phyloP scores from a whole-genome alignment of 2,113 vertebrate genomes.

The Chunga burmeisteri region DNA sequence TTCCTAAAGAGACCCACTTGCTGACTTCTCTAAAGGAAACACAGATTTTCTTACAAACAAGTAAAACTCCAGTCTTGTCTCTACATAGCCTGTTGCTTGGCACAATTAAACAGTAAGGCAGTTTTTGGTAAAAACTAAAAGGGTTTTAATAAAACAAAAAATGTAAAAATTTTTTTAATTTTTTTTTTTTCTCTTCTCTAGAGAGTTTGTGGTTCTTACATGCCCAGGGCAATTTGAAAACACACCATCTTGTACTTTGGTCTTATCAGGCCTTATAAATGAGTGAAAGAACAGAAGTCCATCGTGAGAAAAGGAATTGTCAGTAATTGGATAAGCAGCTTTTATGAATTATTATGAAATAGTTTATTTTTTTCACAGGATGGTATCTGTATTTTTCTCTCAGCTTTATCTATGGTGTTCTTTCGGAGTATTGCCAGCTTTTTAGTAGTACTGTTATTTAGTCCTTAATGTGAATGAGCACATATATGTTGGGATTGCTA shows the following conservation, averaged over 20 bases:
- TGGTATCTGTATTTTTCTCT: background rate
- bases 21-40: background rate
- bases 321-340: background rate
- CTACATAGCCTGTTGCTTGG: background rate
- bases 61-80: background rate
- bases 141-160: background rate
- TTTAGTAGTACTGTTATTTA: background rate
- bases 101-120: background rate
- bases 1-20: background rate
- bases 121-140: background rate
- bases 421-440: background rate
- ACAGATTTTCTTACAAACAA: background rate
- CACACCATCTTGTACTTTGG: background rate
- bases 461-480: rapidly evolving
- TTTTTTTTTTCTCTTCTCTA: background rate
- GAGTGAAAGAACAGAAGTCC: background rate
- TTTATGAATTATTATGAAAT: background rate
- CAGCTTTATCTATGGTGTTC: background rate
- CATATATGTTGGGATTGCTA: background rate
- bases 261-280: background rate
- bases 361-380: background rate
- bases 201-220: background rate
- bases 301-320: background rate
- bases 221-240: background rate
- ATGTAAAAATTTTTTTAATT: background rate